Conservation (phyloP, 2,888 invertebrate genomes). For the Aphelenchoides bicaudatus region DNA sequence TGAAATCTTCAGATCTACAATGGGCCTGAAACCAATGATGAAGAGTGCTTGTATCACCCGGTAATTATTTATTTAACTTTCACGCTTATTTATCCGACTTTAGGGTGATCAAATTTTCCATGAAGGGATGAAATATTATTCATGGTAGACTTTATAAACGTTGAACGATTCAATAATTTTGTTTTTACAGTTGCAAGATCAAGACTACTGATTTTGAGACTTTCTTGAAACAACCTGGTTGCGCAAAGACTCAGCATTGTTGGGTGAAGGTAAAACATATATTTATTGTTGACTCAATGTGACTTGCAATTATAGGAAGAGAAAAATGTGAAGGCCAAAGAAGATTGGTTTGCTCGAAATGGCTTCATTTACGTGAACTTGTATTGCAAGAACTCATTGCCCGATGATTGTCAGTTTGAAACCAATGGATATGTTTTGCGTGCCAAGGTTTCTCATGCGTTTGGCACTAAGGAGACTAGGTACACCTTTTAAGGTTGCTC, state of each 20-base stretch:
- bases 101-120: slow-evolving; percentile 42
- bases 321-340: slow-evolving; percentile 50
- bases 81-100: too few species aligned
- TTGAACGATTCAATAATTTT: slow-evolving; percentile 61
- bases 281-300: slow-evolving; percentile 19
- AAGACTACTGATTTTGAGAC: slow-evolving; percentile 87
- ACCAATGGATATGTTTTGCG: slow-evolving; percentile 73
- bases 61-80: too few species aligned
- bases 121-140: slow-evolving; percentile 58
- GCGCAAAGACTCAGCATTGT: slow-evolving; percentile 76
- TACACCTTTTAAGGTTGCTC: too few species aligned
- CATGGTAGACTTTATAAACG: slow-evolving; percentile 6
- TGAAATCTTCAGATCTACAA: slow-evolving; percentile 31
- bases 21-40: slow-evolving; percentile 28
- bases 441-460: slow-evolving; percentile 45
- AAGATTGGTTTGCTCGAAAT: slow-evolving; percentile 56
- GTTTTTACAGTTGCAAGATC: slow-evolving; percentile 91
- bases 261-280: slow-evolving; percentile 71
- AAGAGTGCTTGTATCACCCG: slow-evolving; percentile 43
- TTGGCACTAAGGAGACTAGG: slow-evolving; percentile 48
- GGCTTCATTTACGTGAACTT: slow-evolving; percentile 52
- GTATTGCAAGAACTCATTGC: slow-evolving; percentile 71
- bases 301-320: slow-evolving; percentile 29
- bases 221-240: slow-evolving; percentile 87
- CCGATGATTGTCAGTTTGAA: slow-evolving; percentile 73